phyloP scores from a whole-genome alignment of 2,797 vertebrate genomes.

The Onychomys torridus region DNA sequence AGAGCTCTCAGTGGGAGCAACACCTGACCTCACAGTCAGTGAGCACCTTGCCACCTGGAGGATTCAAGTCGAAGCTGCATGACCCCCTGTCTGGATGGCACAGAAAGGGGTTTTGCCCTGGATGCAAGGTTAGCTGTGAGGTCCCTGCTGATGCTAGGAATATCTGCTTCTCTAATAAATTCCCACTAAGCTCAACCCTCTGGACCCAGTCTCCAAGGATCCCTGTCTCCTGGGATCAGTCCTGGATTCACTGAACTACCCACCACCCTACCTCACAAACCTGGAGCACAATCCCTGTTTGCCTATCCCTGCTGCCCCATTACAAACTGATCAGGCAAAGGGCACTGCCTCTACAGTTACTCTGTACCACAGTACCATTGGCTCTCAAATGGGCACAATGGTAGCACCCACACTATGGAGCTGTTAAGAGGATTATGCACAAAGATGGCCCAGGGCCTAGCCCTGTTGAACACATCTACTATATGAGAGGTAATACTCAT shows the following conservation, averaged over 20 bases:
- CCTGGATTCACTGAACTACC: neutral
- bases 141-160: neutral
- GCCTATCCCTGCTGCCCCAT: neutral
- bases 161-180: neutral
- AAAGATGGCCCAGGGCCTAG: neutral
- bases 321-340: neutral
- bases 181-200: neutral
- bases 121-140: neutral
- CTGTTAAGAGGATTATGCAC: neutral
- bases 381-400: neutral
- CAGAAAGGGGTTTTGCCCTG: neutral
- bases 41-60: neutral
- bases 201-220: neutral
- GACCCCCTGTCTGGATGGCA: neutral
- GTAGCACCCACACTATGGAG: neutral
- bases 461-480: neutral
- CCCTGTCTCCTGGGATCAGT: neutral
- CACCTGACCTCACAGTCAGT: neutral
- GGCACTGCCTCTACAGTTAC: neutral
- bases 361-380: neutral
- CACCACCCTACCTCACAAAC: neutral
- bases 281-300: neutral
- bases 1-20: neutral
- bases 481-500: neutral
- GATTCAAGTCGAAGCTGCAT: neutral